These are phyloP conservation scores for Meandrina meandrites DNA, from an alignment of 92 coral and sea anemone genomes.

Conservation along the genomic window DNA sequence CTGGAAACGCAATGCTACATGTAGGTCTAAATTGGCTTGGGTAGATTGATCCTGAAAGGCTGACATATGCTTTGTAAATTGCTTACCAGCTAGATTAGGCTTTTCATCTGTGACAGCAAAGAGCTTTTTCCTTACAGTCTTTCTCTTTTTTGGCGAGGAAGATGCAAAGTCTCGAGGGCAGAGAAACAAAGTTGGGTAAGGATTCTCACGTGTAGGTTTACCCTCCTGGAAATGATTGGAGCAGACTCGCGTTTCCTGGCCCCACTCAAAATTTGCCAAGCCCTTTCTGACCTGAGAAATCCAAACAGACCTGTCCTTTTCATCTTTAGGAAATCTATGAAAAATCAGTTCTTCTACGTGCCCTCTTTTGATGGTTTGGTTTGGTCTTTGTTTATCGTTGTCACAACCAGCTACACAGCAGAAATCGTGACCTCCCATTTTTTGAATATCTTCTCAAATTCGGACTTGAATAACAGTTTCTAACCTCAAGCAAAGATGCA, in stretches of 20 bases:
- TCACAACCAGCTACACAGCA: slow-evolving; percentile 47
- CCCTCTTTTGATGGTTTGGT: background rate
- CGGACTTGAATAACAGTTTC: background rate
- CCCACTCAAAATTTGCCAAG: background rate
- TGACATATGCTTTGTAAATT: slow-evolving; percentile 7
- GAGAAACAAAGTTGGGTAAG: slow-evolving; percentile 22
- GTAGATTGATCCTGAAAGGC: slow-evolving; percentile 5
- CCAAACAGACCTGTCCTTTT: background rate
- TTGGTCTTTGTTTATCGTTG: slow-evolving; percentile 28
- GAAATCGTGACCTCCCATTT: slow-evolving; percentile 20
- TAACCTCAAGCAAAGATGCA: background rate
- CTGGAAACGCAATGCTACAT: slow-evolving; percentile 11
- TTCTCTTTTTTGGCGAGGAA: slow-evolving; percentile 5
- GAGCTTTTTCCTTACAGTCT: background rate
- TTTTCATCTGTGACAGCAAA: background rate
- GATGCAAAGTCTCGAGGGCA: slow-evolving; percentile 2
- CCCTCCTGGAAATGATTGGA: slow-evolving; percentile 34
- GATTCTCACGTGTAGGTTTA: slow-evolving; percentile 14
- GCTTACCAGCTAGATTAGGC: background rate
- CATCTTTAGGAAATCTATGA: slow-evolving; percentile 33
- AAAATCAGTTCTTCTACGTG: slow-evolving; percentile 33
- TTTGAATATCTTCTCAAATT: background rate
- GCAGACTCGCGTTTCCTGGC: background rate
- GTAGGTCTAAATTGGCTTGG: slow-evolving; percentile 11
- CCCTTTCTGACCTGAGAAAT: slow-evolving; percentile 1